A percentile compares a stretch with the other conserved stretches of the same genome.
phyloP scores from a whole-genome alignment of 2,888 invertebrate species.

The Meteorus cinctellus region DNA sequence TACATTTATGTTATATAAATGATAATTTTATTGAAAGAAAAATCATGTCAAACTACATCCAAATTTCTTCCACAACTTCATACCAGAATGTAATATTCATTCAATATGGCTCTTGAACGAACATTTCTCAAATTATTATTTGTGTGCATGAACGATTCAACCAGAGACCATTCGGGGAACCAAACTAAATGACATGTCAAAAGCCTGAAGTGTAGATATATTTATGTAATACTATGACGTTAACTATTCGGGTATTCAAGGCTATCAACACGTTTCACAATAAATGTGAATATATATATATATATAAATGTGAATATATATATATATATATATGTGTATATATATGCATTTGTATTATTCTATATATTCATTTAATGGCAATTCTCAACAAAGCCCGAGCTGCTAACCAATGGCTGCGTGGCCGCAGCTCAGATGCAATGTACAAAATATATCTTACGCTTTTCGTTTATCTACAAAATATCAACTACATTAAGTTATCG shows the following conservation, averaged over 20 bases:
- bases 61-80: neutral
- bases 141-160: too few species aligned
- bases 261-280: neutral
- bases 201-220: neutral
- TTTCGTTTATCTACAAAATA: conserved; percentile 45
- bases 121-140: conserved; percentile 42
- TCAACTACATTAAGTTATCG: conserved; percentile 52
- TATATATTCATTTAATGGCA: conserved; percentile 32
- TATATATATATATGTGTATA: too few species aligned
- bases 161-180: too few species aligned
- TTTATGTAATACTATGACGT: conserved; percentile 24
- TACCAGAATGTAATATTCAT: conserved; percentile 28
- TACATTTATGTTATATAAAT: conserved; percentile 10
- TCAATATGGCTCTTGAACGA: conserved; percentile 66
- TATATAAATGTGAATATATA: conserved; percentile 5
- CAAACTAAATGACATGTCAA: neutral
- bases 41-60: neutral
- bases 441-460: conserved; percentile 64
- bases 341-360: too few species aligned
- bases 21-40: conserved; percentile 17
- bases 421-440: conserved; percentile 69
- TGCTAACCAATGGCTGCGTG: conserved; percentile 66
- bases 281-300: conserved; percentile 14
- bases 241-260: neutral
- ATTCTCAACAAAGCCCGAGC: conserved; percentile 65